Evolutionary conservation across 2,113 vertebrate species (phyloP), one percentile per base, ranked within the genome.

Genomic region (Glaucidium brasilianum): DNA sequence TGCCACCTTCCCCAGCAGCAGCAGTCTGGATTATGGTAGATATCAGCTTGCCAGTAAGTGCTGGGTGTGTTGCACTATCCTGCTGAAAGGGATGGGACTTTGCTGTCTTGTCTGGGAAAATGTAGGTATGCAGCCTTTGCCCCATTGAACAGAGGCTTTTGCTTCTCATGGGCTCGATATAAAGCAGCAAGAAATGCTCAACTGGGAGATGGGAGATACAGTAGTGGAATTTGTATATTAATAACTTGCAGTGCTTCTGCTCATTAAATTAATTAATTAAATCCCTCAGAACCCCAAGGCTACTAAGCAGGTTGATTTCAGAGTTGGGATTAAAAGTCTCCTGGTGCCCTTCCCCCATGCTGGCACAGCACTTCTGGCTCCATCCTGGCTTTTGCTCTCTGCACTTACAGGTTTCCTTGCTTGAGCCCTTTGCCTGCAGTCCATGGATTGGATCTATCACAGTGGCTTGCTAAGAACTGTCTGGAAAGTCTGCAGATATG

Each of bases 231-330:
- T 75, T 58, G 41, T 91, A 39, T 85, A 85, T 93, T 93, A 93
- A 94, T 96, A 95, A 85, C 74, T 45, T 94, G 35, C 23, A 86
- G 88, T 89, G 58, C 83, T 95, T 89, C 69, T 62, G 37, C 49
- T 84, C 39, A 72, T 95, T 94, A 66, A 88, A 95, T 76, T 90
- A 94, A 96, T 97, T 91, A 83, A 96, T 94, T 94, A 87, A 91
- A 92, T 91, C 49, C 18, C n/a, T 82, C 18, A 20, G 66, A 95
- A 59, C 80, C 95, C 80, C 37, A 91, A 64, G 91, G 94, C 84
- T 94, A 58, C 86, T 64, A 53, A 91, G 69, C 53, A 95, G 84
- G 91, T 92, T 93, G 88, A 91, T 95, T 95, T 95, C 88, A 80
- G 74, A 87, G 41, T 75, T 92, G 60, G 82, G 90, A 90, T 94